phyloP scores from a whole-genome alignment of 2,797 vertebrate genomes.

The Aeoliscus strigatus region DNA sequence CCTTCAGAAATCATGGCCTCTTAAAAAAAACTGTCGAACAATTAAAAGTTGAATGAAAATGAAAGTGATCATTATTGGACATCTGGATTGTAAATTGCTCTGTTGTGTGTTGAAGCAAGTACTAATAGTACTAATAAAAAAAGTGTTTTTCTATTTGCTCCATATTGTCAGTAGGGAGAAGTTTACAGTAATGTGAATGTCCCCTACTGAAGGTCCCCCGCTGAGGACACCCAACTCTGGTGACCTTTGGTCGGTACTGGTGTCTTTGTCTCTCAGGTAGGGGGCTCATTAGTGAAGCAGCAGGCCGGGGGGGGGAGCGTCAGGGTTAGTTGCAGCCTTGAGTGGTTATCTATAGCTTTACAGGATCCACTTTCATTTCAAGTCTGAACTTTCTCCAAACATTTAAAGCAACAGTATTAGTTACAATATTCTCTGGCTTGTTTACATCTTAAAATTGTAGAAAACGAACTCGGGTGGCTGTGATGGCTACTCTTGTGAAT shows the following conservation, averaged over 20 bases:
- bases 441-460: not conserved
- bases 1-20: too few relatives aligned
- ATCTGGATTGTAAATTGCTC: too few relatives aligned
- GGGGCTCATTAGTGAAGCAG: slow-evolving; percentile 7
- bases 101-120: too few relatives aligned
- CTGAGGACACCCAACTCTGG: slow-evolving; percentile 12
- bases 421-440: not conserved
- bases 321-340: slow-evolving; percentile 1
- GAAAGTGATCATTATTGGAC: too few relatives aligned
- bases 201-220: slow-evolving; percentile 12
- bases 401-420: not conserved
- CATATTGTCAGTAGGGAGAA: too few relatives aligned
- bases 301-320: not conserved
- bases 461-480: not conserved
- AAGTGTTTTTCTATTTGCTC: too few relatives aligned
- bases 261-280: slow-evolving; percentile 30
- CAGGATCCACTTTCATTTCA: slow-evolving; percentile 10
- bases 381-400: not conserved
- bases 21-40: too few relatives aligned
- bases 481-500: not conserved
- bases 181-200: slow-evolving; percentile 5
- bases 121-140: too few relatives aligned
- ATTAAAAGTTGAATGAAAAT: too few relatives aligned
- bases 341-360: slow-evolving; percentile 14
- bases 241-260: slow-evolving; percentile 29